Evolutionary conservation across 2,888 invertebrate species (phyloP), one percentile per base, ranked within the genome.

Genomic region (Xylota segnis): DNA sequence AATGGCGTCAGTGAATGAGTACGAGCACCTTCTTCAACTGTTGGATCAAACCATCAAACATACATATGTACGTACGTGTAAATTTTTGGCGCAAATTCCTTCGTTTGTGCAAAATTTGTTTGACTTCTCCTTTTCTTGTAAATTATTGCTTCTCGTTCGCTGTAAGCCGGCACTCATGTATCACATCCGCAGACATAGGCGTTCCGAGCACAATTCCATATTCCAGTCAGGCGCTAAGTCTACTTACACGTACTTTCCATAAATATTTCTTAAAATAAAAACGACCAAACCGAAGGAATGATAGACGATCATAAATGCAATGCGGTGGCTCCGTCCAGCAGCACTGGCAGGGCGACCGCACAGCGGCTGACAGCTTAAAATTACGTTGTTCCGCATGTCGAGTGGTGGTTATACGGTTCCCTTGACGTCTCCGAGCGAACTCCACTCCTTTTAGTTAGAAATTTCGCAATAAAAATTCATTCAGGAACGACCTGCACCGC

Each of bases 171-270:
- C 40, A 47, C 29, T 50, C 76, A 34, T 23, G 56, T 58, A 45
- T 66, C 47, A 59, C 29, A 32, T 59, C 72, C 59, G 54, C 72
- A 77, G 72, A 83, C 77, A 72, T 50, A 40, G 72, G 9, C 50
- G 40, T 77, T 77, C 66, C 66, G 9, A 66, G n/a, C n/a, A n/a
- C n/a, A n/a, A 34, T 45, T n/a, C 5, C 7, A 34, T 16, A 83
- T 83, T 83, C 83, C 34, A 63, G 63, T 83, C 83, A 83, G 68
- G 83, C 74, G 54, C 50, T 47, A 78, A 83, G 58, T 78, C 83
- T 83, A 78, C 83, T 83, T 83, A 83, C 78, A 83, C 78, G 83
- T 83, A 70, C 56, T 78, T 83, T 83, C 74, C 74, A 78, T 83
- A 83, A 78, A 68, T 83, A 74, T 74, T 83, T 78, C 37, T 77